Evolutionary conservation across 2,113 vertebrate species (phyloP).

Genomic region (Triplophysa tibetana): DNA sequence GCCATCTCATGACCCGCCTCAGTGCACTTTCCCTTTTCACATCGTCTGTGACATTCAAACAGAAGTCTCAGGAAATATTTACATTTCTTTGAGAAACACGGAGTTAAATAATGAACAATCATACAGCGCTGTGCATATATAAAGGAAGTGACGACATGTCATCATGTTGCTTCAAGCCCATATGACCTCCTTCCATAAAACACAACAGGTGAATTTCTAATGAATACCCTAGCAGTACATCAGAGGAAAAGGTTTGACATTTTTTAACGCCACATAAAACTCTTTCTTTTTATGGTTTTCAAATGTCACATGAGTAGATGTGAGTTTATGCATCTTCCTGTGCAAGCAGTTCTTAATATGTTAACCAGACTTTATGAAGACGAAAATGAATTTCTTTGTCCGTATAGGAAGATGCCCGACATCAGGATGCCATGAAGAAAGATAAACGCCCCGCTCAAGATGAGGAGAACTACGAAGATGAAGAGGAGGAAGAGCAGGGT

Average conservation of each 20-base stretch:
- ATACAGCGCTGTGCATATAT: neutral
- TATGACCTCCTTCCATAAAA: too few species aligned
- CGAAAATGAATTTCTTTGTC: neutral
- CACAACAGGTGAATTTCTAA: too few species aligned
- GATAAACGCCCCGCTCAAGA: slow-evolving; percentile 66
- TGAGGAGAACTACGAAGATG: slow-evolving; percentile 86
- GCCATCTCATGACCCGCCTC: slow-evolving; percentile 6
- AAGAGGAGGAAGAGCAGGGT: slow-evolving; percentile 83
- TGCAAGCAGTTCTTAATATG: too few species aligned
- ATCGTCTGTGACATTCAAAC: neutral
- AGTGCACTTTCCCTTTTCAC: slow-evolving; percentile 2
- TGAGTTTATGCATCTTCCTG: too few species aligned
- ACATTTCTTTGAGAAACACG: neutral
- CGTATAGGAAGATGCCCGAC: slow-evolving; percentile 65
- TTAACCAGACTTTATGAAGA: neutral
- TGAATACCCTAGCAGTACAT: too few species aligned
- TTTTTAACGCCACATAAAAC: too few species aligned
- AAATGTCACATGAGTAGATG: too few species aligned
- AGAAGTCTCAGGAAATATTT: neutral
- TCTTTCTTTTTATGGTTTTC: too few species aligned
- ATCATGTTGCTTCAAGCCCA: too few species aligned
- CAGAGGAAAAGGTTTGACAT: too few species aligned
- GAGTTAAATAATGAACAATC: too few species aligned
- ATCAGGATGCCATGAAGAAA: slow-evolving; percentile 66
- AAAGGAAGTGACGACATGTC: neutral